These are phyloP conservation scores for Calephelis virginiensis DNA, from an alignment of 1,140 invertebrate species.

Conservation along the genomic window DNA sequence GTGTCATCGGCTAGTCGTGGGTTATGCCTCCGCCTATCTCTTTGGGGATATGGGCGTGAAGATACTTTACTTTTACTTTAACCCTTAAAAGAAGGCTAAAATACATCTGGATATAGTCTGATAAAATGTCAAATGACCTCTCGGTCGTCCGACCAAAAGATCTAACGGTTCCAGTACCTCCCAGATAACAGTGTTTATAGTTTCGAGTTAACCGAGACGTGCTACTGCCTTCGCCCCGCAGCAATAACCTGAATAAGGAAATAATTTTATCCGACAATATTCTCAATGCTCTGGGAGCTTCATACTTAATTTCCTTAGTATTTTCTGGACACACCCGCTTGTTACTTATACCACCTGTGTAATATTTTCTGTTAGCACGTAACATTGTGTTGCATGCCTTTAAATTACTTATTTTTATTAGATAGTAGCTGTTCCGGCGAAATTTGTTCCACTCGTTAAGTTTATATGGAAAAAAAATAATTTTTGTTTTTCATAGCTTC, in stretches of 20 bases:
- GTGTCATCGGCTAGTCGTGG: too few species aligned
- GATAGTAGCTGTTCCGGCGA: too few species aligned
- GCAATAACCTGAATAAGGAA: constrained; percentile 24
- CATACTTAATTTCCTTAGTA: constrained; percentile 3
- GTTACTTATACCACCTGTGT: neutral
- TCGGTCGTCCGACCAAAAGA: constrained; percentile 27
- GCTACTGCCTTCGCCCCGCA: constrained; percentile 21
- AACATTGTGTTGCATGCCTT: neutral
- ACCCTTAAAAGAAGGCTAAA: too few species aligned
- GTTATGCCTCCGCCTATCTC: too few species aligned
- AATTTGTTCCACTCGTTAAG: too few species aligned
- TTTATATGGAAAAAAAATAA: too few species aligned
- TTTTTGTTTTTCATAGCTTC: too few species aligned
- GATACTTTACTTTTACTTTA: too few species aligned
- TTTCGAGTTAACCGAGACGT: constrained; percentile 27
- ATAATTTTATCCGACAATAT: constrained; percentile 22
- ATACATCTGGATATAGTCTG: too few species aligned
- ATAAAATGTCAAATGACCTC: constrained; percentile 32
- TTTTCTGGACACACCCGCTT: constrained; percentile 3
- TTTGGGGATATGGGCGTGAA: too few species aligned
- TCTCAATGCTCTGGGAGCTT: constrained; percentile 1
- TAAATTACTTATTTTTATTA: too few species aligned
- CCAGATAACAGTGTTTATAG: constrained; percentile 31
- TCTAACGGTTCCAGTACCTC: constrained; percentile 31
- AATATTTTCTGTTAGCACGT: constrained; percentile 6